phyloP scores from a whole-genome alignment of 2,888 invertebrate genomes.

The Mechanitis mazaeus region DNA sequence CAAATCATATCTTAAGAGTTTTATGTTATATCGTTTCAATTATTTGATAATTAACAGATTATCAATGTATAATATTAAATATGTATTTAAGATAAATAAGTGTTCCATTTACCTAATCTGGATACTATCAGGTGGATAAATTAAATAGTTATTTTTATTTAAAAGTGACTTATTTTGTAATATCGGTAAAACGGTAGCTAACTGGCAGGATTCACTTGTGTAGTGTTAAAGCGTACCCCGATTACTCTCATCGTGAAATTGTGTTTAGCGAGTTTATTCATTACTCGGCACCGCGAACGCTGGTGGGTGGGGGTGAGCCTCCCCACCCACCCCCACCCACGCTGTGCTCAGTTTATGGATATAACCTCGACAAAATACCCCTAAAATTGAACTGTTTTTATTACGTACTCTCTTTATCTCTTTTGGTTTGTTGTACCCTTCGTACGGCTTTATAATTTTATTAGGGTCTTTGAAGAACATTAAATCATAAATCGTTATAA shows the following conservation, averaged over 20 bases:
- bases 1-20: too few relatives aligned
- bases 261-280: constrained; percentile 73
- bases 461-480: constrained; percentile 53
- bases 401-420: constrained; percentile 74
- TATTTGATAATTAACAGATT: too few relatives aligned
- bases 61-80: too few relatives aligned
- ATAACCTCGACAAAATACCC: constrained; percentile 77
- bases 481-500: constrained; percentile 34
- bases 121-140: too few relatives aligned
- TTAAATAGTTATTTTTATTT: background rate
- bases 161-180: background rate
- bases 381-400: constrained; percentile 77
- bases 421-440: constrained; percentile 71
- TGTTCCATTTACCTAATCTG: too few relatives aligned
- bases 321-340: constrained; percentile 39
- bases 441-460: constrained; percentile 72
- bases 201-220: constrained; percentile 28
- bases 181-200: constrained; percentile 10
- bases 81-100: too few relatives aligned
- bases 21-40: too few relatives aligned
- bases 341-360: constrained; percentile 70
- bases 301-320: constrained; percentile 26
- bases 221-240: constrained; percentile 41
- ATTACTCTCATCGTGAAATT: constrained; percentile 69
- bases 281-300: constrained; percentile 63